phyloP scores from a whole-genome alignment of 2,888 invertebrate genomes.

The Scelioninae gen. 1 region DNA sequence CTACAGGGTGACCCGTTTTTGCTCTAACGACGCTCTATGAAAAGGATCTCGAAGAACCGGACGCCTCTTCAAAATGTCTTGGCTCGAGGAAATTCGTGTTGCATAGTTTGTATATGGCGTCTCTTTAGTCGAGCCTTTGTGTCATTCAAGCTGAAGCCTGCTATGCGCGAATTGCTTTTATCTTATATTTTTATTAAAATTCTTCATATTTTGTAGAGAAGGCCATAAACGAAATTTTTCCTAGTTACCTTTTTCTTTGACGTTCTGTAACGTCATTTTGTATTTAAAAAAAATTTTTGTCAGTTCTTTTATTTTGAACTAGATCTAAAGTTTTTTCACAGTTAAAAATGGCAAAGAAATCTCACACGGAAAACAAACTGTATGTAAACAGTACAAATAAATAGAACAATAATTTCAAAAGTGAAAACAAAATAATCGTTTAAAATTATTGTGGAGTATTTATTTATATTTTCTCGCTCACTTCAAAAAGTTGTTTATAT shows the following conservation, averaged over 20 bases:
- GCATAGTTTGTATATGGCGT: conserved; percentile 34
- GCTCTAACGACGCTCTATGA: conserved; percentile 71
- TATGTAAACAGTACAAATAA: neutral
- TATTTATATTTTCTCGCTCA: no score
- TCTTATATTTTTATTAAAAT: conserved; percentile 32
- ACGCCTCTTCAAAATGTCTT: conserved; percentile 50
- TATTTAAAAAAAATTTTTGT: neutral
- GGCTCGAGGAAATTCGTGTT: conserved; percentile 49
- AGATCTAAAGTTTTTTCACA: no score
- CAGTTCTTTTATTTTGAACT: neutral
- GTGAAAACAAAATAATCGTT: no score
- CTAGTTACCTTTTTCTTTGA: neutral
- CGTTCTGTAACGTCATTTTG: neutral
- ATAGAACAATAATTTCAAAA: no score
- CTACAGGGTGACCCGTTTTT: conserved; percentile 73
- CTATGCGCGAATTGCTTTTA: conserved; percentile 25
- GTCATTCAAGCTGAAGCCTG: conserved; percentile 26
- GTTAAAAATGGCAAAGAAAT: neutral
- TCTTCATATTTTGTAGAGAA: neutral
- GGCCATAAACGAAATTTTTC: neutral
- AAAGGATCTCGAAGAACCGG: conserved; percentile 61
- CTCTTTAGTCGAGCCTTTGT: conserved; percentile 42
- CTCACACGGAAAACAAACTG: neutral
- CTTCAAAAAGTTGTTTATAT: no score
- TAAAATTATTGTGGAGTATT: no score